A percentile compares a stretch with the other conserved stretches of the same genome.
Evolutionary conservation across 2,797 vertebrate species (phyloP).

Genomic region (Octomys mimax): DNA sequence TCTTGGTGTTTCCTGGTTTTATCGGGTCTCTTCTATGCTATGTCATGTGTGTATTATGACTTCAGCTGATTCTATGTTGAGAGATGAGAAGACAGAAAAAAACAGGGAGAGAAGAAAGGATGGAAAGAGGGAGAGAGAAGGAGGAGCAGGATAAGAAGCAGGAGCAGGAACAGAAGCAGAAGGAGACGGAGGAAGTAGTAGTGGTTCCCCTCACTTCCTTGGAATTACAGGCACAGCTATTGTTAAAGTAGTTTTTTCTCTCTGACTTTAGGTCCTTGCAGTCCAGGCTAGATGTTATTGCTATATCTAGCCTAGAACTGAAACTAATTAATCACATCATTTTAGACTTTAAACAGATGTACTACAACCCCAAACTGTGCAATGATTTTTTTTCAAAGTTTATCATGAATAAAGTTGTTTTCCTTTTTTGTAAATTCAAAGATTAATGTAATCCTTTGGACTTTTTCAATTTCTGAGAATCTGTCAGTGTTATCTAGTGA

Average conservation of each 20-base stretch:
- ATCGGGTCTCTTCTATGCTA: not conserved
- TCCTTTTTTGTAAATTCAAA: not conserved
- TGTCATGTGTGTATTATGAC: no score
- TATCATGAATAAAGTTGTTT: not conserved
- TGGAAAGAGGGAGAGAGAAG: not conserved
- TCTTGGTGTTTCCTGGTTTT: not conserved
- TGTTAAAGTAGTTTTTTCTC: not conserved
- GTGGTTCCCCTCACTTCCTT: not conserved
- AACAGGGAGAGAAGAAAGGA: not conserved
- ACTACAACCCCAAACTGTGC: not conserved
- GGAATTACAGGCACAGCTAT: not conserved
- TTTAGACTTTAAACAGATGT: not conserved
- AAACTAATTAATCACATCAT: not conserved
- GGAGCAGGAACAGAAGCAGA: not conserved
- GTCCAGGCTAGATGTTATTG: not conserved
- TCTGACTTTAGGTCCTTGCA: not conserved
- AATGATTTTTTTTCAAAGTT: not conserved
- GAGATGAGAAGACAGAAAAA: not conserved
- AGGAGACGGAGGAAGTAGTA: not conserved
- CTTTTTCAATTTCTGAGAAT: slow-evolving; percentile 10
- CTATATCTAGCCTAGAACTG: not conserved
- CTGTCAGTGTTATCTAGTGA: not conserved
- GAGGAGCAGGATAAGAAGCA: not conserved
- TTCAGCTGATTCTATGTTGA: not conserved
- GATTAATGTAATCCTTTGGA: not conserved